Evolutionary conservation across 2,888 invertebrate species (phyloP).

Genomic region (Athalia rosae): DNA sequence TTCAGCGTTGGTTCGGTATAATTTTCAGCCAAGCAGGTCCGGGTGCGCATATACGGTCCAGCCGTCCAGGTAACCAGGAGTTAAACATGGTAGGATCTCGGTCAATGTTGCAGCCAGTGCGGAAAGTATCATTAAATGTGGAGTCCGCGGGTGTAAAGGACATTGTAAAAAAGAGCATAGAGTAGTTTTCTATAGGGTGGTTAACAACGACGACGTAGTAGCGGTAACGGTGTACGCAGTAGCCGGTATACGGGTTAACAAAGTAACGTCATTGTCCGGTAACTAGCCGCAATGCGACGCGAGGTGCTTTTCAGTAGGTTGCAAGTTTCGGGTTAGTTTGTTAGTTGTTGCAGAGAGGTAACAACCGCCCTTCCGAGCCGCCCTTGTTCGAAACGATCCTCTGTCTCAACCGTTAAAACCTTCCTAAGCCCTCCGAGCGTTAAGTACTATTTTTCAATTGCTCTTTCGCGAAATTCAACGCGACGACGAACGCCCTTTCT

Average conservation of each 20-base stretch:
- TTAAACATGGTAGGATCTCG: no score
- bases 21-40: no score
- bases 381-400: not conserved
- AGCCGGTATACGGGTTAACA: slow-evolving; percentile 6
- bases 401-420: not conserved
- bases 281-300: slow-evolving; percentile 39
- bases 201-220: slow-evolving; percentile 14
- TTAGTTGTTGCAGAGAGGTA: slow-evolving; percentile 68
- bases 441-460: slow-evolving; percentile 35
- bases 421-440: slow-evolving; percentile 1
- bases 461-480: slow-evolving; percentile 19
- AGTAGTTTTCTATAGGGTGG: slow-evolving; percentile 38
- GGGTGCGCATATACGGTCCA: no score
- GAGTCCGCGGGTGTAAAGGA: slow-evolving; percentile 2
- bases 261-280: slow-evolving; percentile 39
- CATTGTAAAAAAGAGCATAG: slow-evolving; percentile 20
- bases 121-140: no score
- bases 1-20: no score
- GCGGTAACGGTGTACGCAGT: not conserved
- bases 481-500: not conserved
- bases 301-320: slow-evolving; percentile 13
- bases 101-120: no score
- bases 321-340: slow-evolving; percentile 65
- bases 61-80: no score
- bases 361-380: slow-evolving; percentile 56